Percentiles rank a stretch among this genome's conserved stretches.
These are phyloP conservation scores for Bombus superbus DNA, from an alignment of 1,140 invertebrate species.

Conservation along the genomic window DNA sequence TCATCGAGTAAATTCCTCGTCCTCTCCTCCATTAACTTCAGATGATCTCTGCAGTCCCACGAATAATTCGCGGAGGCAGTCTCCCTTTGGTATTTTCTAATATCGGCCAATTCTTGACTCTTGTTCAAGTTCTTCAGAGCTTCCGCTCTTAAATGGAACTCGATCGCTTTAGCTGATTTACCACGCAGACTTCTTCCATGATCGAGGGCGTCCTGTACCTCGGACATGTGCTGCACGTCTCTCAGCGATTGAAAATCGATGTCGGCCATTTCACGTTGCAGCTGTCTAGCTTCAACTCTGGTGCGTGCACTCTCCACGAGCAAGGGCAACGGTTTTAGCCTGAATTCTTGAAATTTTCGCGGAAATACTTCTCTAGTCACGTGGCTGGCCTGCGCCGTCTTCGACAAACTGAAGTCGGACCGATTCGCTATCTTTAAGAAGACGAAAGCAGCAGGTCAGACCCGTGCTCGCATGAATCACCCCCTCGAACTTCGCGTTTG, in stretches of 20 bases:
- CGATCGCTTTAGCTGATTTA: conserved; percentile 89
- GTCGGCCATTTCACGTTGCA: conserved; percentile 79
- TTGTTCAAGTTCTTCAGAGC: conserved; percentile 79
- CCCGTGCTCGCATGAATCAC: background rate
- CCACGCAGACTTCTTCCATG: conserved; percentile 84
- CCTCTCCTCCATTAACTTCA: conserved; percentile 80
- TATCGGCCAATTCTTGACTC: conserved; percentile 77
- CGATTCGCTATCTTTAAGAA: conserved; percentile 84
- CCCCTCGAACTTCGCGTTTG: background rate
- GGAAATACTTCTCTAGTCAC: conserved; percentile 86
- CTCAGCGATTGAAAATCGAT: conserved; percentile 78
- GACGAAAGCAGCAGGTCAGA: conserved; percentile 3
- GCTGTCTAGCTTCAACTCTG: conserved; percentile 77
- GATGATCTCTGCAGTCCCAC: conserved; percentile 76
- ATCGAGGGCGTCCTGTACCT: conserved; percentile 79
- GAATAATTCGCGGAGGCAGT: conserved; percentile 46
- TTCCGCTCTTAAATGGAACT: conserved; percentile 85
- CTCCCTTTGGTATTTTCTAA: conserved; percentile 76
- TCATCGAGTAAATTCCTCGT: conserved; percentile 79
- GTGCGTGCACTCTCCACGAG: conserved; percentile 43
- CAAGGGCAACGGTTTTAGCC: conserved; percentile 76
- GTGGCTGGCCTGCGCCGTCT: conserved; percentile 86
- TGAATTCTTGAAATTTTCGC: conserved; percentile 81
- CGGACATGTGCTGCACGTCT: conserved; percentile 82
- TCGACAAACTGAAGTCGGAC: conserved; percentile 86